Percentiles rank a stretch among this genome's conserved stretches.
phyloP scores from a whole-genome alignment of 2,113 vertebrate genomes.

The Antennarius striatus region DNA sequence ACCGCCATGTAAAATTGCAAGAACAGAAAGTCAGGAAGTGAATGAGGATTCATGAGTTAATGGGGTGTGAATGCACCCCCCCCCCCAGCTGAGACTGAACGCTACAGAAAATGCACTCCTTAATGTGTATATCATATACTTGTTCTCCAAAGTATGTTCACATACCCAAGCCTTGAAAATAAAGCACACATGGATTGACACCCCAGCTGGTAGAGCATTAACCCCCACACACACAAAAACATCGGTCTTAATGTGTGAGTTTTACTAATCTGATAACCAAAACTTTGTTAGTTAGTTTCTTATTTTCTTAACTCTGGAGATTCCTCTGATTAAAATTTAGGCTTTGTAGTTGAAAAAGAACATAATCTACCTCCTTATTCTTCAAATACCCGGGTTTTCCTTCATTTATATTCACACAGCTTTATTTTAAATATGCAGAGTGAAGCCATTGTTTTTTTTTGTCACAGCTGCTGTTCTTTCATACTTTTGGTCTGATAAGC shows the following conservation, averaged over 20 bases:
- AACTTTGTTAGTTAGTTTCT: slow-evolving; percentile 4
- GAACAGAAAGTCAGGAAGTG: slow-evolving; percentile 98
- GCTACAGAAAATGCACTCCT: slow-evolving; percentile 6
- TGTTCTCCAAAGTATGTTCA: slow-evolving; percentile 2
- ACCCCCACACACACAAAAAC: background rate
- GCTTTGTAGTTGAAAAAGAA: slow-evolving; percentile 34
- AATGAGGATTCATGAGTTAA: slow-evolving; percentile 92
- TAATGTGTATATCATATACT: too few species aligned
- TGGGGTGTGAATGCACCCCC: background rate
- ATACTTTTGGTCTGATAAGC: slow-evolving; percentile 25
- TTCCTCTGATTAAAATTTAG: slow-evolving; percentile 30
- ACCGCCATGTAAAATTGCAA: slow-evolving; percentile 92
- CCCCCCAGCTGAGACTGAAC: slow-evolving; percentile 33
- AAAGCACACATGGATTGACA: slow-evolving; percentile 17
- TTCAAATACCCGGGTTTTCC: background rate
- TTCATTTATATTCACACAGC: slow-evolving; percentile 3
- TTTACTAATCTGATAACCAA: slow-evolving; percentile 12
- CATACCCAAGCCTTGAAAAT: slow-evolving; percentile 24
- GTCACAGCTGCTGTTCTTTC: slow-evolving; percentile 5
- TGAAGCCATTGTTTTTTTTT: slow-evolving; percentile 8
- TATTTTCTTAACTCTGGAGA: slow-evolving; percentile 13
- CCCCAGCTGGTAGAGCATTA: slow-evolving; percentile 10
- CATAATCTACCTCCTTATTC: slow-evolving; percentile 48
- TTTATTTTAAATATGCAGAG: slow-evolving; percentile 17
- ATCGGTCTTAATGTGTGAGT: slow-evolving; percentile 17